Evolutionary conservation across 2,113 vertebrate genomes (phyloP).

Genomic region (Lophura nycthemera): DNA sequence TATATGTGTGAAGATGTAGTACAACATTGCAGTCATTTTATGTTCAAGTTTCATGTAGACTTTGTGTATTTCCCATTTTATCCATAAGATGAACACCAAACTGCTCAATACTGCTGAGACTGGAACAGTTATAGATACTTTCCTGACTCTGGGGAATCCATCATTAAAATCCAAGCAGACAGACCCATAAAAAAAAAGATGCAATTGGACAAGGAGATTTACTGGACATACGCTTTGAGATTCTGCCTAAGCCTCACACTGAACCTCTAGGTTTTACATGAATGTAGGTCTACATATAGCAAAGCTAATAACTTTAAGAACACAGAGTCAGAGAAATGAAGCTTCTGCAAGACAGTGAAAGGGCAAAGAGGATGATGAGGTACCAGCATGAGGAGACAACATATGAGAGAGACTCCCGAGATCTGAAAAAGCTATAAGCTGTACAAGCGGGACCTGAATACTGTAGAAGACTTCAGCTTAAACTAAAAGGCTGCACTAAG

Average conservation of each 20-base stretch:
- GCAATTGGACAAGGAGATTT: background rate
- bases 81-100: background rate
- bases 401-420: background rate
- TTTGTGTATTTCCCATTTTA: background rate
- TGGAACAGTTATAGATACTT: background rate
- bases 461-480: background rate
- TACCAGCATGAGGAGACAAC: background rate
- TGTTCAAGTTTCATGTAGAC: background rate
- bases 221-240: background rate
- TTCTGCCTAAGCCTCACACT: background rate
- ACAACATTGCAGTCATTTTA: background rate
- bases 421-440: background rate
- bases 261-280: background rate
- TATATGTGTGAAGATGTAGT: background rate
- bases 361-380: background rate
- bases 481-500: background rate
- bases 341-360: background rate
- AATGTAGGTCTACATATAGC: background rate
- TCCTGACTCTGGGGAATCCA: background rate
- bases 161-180: background rate
- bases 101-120: background rate
- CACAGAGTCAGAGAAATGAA: background rate
- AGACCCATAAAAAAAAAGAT: background rate
- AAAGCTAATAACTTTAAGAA: background rate
- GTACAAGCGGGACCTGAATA: background rate